Evolutionary conservation across 2,888 invertebrate genomes (phyloP).

Genomic region (Synanthedon formicaeformis): DNA sequence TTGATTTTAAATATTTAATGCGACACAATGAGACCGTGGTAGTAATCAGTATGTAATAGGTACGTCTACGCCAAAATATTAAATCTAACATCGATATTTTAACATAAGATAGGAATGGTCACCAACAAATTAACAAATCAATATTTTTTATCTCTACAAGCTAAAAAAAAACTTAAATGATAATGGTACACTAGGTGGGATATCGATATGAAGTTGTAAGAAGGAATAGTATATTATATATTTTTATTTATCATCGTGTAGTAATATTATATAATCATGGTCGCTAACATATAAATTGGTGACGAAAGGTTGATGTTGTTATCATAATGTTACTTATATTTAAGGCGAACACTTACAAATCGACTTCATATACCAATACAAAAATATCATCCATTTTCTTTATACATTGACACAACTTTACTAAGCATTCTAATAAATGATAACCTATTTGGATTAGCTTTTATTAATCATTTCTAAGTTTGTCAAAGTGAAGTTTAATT

Average conservation of each 20-base stretch:
- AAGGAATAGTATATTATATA: not conserved
- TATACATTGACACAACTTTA: slow-evolving; percentile 49
- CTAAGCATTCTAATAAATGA: slow-evolving; percentile 41
- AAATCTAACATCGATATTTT: slow-evolving; percentile 21
- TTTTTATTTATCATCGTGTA: not conserved
- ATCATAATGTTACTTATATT: slow-evolving; percentile 19
- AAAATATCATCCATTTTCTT: slow-evolving; percentile 65
- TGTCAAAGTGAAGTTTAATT: slow-evolving; percentile 8
- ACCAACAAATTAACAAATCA: slow-evolving; percentile 15
- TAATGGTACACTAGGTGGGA: slow-evolving; percentile 64
- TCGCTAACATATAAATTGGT: not conserved
- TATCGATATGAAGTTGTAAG: slow-evolving; percentile 17
- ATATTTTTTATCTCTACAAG: slow-evolving; percentile 10
- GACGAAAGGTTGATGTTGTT: not conserved
- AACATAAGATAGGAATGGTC: slow-evolving; percentile 13
- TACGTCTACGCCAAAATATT: slow-evolving; percentile 3
- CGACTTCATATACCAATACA: slow-evolving; percentile 54
- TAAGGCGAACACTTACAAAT: slow-evolving; percentile 48
- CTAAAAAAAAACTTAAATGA: slow-evolving; percentile 23
- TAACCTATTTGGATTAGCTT: not conserved
- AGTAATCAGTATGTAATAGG: not conserved
- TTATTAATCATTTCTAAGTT: slow-evolving; percentile 6
- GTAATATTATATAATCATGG: not conserved
- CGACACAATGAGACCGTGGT: slow-evolving; percentile 9
- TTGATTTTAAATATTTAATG: slow-evolving; percentile 22